Evolutionary conservation across 2,888 invertebrate species (phyloP), one percentile per base, ranked within the genome.

Genomic region (Agapostemon virescens): DNA sequence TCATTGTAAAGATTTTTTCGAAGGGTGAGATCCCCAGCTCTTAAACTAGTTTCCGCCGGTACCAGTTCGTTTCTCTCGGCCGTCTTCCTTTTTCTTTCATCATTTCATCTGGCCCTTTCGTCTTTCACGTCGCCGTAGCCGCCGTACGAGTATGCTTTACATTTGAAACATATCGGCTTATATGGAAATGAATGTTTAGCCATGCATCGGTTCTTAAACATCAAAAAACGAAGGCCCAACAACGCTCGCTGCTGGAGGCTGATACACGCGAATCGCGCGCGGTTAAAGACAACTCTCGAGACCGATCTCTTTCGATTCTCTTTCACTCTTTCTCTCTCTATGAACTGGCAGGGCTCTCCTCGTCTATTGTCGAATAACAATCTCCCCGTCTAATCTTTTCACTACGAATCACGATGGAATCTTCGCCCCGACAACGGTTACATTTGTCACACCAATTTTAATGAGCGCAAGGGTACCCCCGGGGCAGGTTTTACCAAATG

Each of bases 141-240:
- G 73, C 66, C 74, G 76, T 84, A 81, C 71, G 74, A 70, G 30
- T 78, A 82, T 78, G 81, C 86, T 90, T 89, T 88, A 88, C 88
- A 90, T 91, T 90, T 90, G 86, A 90, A 90, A 90, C 90, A 88
- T 90, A 90, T 90, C 87, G 88, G 87, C 86, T 88, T 87, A 87
- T 89, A 89, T 90, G 91, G 90, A 90, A 91, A 91, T 91, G 88
- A 88, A 89, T 87, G 87, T 89, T 88, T 86, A 86, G 84, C 85
- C 86, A 86, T 87, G 86, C 85, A 85, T 88, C 85, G 85, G 80
- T 17, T 63, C 78, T 72, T 81, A 85, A 87, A 87, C 81, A 79
- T 84, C 63, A 64, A 79, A 74, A 81, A 81, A 79, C 78, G 81
- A 52, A 55, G 49, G 74, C 63, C 74, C 64, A 45, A 23, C 58